Evolutionary conservation across 2,113 vertebrate genomes (phyloP).

Genomic region (Nothoprocta pentlandii): DNA sequence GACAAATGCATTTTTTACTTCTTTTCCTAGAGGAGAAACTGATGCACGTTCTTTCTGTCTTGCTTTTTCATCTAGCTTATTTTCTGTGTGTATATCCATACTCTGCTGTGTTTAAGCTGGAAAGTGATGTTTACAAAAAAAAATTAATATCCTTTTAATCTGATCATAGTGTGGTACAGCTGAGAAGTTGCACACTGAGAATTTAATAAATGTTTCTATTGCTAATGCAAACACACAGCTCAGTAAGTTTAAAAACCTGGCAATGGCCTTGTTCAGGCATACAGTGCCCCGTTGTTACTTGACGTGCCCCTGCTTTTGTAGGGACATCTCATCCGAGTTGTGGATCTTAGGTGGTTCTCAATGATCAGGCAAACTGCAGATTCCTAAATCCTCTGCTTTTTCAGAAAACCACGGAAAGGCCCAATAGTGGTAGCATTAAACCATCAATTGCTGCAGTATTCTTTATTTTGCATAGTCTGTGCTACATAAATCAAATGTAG

Average conservation of each 20-base stretch:
- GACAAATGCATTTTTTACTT: background rate
- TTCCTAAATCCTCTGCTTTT: background rate
- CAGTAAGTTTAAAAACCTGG: background rate
- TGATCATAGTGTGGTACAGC: background rate
- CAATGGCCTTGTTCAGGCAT: background rate
- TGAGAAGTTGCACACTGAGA: background rate
- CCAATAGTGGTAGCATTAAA: background rate
- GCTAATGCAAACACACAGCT: background rate
- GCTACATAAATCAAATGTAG: background rate
- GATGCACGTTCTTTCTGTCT: background rate
- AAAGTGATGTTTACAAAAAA: background rate
- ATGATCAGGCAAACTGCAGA: background rate
- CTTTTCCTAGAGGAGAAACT: background rate
- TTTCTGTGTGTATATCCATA: background rate
- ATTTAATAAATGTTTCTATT: background rate
- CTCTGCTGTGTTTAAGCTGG: background rate
- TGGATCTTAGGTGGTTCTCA: background rate
- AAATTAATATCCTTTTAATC: background rate
- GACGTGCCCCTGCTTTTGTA: background rate
- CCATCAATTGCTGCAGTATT: background rate
- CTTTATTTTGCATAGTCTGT: background rate
- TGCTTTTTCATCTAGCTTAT: background rate
- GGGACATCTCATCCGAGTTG: background rate
- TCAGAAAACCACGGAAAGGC: background rate
- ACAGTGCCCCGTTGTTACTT: background rate